Conservation (phyloP, 92 coral and sea anemone species). For the Micromussa lordhowensis region DNA sequence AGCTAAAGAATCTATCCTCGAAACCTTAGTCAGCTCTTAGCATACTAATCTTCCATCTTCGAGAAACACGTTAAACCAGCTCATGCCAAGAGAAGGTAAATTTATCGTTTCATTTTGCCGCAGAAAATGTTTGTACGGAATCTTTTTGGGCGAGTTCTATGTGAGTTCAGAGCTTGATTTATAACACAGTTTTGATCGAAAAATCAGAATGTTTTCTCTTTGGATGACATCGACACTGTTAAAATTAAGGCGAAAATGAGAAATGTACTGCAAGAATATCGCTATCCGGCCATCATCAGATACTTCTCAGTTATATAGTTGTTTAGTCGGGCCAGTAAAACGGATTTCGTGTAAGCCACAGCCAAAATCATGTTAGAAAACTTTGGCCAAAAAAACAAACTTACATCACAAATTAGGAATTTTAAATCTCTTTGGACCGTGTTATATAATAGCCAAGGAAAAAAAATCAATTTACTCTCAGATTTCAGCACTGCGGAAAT, state of each 20-base stretch:
- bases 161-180: too few relatives aligned
- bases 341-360: background rate
- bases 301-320: too few relatives aligned
- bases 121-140: background rate
- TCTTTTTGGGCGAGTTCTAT: background rate
- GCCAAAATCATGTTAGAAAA: background rate
- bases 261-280: too few relatives aligned
- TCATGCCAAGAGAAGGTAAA: background rate
- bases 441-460: background rate
- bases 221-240: too few relatives aligned
- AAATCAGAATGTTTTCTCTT: too few relatives aligned
- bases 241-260: too few relatives aligned
- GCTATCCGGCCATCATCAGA: too few relatives aligned
- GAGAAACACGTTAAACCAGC: background rate
- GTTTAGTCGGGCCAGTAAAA: too few relatives aligned
- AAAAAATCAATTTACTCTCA: background rate
- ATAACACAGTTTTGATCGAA: too few relatives aligned
- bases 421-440: too few relatives aligned
- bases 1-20: background rate
- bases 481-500: background rate
- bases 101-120: background rate
- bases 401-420: background rate
- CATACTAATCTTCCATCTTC: background rate
- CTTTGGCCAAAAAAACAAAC: background rate
- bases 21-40: background rate